Percentiles rank a stretch among this genome's conserved stretches.
Evolutionary conservation across 2,888 invertebrate species (phyloP).

Genomic region (Melinaea marsaeus): DNA sequence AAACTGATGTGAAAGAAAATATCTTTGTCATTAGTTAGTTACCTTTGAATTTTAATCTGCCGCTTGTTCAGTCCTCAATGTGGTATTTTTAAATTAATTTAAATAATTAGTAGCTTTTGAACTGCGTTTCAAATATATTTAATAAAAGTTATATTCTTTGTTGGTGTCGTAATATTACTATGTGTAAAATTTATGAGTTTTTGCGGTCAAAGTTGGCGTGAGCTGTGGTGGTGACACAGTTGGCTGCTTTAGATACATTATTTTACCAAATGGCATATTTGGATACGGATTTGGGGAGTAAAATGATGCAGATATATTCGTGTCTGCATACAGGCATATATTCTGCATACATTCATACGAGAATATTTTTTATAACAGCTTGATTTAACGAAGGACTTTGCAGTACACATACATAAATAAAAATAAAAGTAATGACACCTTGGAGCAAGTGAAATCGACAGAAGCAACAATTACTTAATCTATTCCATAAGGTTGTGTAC

Average conservation of each 20-base stretch:
- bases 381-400: no score
- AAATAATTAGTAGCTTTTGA: conserved; percentile 7
- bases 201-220: conserved; percentile 1
- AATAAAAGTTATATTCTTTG: not conserved
- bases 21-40: conserved; percentile 23
- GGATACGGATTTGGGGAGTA: not conserved
- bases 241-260: conserved; percentile 2
- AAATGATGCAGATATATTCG: not conserved
- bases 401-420: no score
- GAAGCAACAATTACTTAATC: no score
- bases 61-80: not conserved
- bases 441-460: no score
- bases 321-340: no score
- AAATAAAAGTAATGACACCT: no score
- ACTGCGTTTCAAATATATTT: not conserved
- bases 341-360: no score
- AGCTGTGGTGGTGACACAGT: conserved; percentile 7
- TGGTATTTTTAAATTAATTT: not conserved
- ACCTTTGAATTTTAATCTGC: conserved; percentile 17
- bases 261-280: conserved; percentile 1
- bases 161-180: not conserved
- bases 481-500: no score
- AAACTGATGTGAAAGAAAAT: conserved; percentile 19
- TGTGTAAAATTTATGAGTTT: conserved; percentile 3
- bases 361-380: no score